phyloP scores from a whole-genome alignment of 2,888 invertebrate genomes.

The Erebia ligea region DNA sequence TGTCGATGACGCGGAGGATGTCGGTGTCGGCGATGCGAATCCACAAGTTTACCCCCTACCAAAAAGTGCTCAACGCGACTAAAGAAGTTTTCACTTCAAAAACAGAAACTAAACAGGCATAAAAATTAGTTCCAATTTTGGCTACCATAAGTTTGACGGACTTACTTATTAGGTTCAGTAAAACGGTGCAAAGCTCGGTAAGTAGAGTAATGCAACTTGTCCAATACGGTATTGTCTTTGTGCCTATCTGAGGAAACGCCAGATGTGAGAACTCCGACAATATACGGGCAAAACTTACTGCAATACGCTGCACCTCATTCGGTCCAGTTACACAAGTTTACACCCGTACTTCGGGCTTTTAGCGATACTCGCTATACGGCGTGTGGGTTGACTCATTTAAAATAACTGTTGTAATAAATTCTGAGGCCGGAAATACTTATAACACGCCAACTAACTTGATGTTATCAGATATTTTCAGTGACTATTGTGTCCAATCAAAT shows the following conservation, averaged over 20 bases:
- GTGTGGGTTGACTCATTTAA: not conserved
- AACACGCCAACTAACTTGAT: too few species aligned
- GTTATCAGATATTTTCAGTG: too few species aligned
- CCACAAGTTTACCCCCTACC: too few species aligned
- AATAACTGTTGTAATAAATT: not conserved
- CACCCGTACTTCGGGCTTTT: constrained; percentile 14
- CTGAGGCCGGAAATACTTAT: not conserved
- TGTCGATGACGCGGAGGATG: too few species aligned
- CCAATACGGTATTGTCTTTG: constrained; percentile 19
- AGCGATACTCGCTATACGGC: not conserved
- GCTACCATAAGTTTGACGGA: too few species aligned
- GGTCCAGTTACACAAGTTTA: constrained; percentile 17
- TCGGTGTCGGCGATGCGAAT: too few species aligned
- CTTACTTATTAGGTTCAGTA: not conserved
- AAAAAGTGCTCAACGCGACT: too few species aligned
- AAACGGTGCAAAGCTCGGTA: too few species aligned
- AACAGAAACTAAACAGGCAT: too few species aligned
- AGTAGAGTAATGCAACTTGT: constrained; percentile 13
- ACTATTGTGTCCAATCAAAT: too few species aligned
- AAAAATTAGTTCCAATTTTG: too few species aligned
- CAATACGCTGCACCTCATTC: constrained; percentile 15
- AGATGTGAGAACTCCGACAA: constrained; percentile 16
- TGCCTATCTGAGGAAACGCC: constrained; percentile 9
- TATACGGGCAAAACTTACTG: constrained; percentile 16
- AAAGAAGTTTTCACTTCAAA: too few species aligned